Percentiles rank a stretch among this genome's conserved stretches.
These are phyloP conservation scores for Cephus nigrinus DNA, from an alignment of 2,888 invertebrate genomes.

Conservation along the genomic window DNA sequence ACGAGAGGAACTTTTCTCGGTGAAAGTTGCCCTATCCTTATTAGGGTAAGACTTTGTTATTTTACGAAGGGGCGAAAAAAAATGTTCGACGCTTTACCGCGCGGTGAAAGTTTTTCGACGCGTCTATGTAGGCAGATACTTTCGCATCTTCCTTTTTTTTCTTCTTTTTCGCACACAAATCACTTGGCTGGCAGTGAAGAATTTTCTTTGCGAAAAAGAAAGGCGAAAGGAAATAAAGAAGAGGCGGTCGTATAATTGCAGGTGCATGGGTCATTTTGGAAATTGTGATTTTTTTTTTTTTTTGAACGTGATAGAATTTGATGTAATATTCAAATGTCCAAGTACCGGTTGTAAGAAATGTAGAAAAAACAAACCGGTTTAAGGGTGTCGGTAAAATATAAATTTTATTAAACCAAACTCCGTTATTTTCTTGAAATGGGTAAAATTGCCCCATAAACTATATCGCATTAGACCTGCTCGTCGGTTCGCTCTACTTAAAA, in stretches of 20 bases:
- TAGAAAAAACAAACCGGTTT: not conserved
- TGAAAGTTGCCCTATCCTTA: constrained; percentile 30
- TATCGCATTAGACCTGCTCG: not conserved
- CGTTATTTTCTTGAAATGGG: not conserved
- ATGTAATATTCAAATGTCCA: not conserved
- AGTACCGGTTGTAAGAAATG: not conserved
- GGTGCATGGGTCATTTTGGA: not conserved
- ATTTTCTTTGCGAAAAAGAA: not conserved
- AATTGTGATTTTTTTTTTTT: not conserved
- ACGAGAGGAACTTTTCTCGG: constrained; percentile 25
- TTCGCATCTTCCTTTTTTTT: constrained; percentile 9
- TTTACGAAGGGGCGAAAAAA: constrained; percentile 17
- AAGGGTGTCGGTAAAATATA: not conserved
- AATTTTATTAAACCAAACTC: not conserved
- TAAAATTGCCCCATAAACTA: not conserved
- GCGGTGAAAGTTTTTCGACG: constrained; percentile 22
- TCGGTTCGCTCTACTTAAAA: not conserved
- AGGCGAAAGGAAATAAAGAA: constrained; percentile 9
- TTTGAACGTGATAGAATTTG: not conserved
- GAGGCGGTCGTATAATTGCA: not conserved
- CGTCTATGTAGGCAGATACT: constrained; percentile 17
- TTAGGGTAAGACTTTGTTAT: constrained; percentile 20
- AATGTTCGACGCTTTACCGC: not conserved
- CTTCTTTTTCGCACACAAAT: not conserved
- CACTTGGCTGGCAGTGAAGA: constrained; percentile 10